Conservation (phyloP, 2,113 vertebrate species). For the Centropus bengalensis region DNA sequence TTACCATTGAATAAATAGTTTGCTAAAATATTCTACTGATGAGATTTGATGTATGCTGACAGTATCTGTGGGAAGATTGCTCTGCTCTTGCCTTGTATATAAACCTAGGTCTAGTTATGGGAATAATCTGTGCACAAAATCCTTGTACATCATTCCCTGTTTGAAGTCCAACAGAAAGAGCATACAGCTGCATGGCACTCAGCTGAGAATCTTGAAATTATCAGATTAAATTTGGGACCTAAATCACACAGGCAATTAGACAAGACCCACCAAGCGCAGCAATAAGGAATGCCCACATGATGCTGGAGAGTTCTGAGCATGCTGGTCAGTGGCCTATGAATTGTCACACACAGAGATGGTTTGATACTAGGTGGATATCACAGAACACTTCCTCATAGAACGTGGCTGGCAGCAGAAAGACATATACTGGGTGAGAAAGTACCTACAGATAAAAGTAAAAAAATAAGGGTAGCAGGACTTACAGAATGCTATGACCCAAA, state of each 20-base stretch:
- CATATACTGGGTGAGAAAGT: not conserved
- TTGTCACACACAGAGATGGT: not conserved
- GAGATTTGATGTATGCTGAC: not conserved
- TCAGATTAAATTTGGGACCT: not conserved
- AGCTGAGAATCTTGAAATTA: not conserved
- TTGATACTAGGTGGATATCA: not conserved
- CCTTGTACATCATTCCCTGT: not conserved
- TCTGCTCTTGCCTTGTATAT: not conserved
- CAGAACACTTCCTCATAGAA: not conserved
- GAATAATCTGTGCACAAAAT: not conserved
- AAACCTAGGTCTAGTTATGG: not conserved
- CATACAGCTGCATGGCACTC: not conserved
- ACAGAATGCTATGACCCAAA: not conserved
- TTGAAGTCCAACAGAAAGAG: not conserved
- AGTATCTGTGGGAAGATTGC: not conserved
- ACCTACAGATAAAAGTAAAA: not conserved
- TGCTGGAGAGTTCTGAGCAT: not conserved
- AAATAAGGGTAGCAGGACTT: not conserved
- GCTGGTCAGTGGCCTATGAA: not conserved
- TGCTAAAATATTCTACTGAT: not conserved
- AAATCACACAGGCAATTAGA: not conserved
- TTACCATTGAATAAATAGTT: not conserved
- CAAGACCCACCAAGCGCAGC: not conserved
- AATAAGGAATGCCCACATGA: not conserved
- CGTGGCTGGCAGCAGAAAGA: not conserved